Conservation (phyloP, 2,888 invertebrate species). For the Aphelenchoides bicaudatus region DNA sequence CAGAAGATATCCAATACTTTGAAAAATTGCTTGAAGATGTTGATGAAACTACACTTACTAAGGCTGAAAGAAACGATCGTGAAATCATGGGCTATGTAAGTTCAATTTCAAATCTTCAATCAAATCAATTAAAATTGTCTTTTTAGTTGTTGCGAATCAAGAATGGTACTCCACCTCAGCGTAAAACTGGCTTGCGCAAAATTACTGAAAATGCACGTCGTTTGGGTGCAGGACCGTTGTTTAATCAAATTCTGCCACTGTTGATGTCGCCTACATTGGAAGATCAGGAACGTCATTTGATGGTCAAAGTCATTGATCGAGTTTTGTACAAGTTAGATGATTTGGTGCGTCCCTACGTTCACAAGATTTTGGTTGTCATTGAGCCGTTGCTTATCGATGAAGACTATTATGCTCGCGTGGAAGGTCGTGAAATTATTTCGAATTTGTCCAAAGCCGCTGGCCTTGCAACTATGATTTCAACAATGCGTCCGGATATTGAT, state of each 20-base stretch:
- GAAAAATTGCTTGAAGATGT: constrained; percentile 96
- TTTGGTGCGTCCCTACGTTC: constrained; percentile 95
- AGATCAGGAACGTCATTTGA: constrained; percentile 95
- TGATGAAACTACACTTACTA: constrained; percentile 77
- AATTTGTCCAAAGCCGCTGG: constrained; percentile 99
- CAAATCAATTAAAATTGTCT: too few relatives aligned
- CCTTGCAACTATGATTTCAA: constrained; percentile 98
- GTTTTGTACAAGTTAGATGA: constrained; percentile 97
- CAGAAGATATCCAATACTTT: constrained; percentile 99
- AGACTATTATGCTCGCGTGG: constrained; percentile 98
- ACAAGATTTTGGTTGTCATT: constrained; percentile 97
- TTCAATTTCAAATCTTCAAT: too few relatives aligned
- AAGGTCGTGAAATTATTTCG: constrained; percentile 91
- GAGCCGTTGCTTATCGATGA: constrained; percentile 97
- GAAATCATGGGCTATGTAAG: constrained; percentile 99
- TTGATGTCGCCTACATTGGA: constrained; percentile 99
- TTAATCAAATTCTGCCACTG: constrained; percentile 95
- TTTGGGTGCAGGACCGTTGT: constrained; percentile 95
- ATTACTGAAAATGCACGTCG: constrained; percentile 98
- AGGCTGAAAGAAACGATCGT: constrained; percentile 94
- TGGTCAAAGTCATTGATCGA: constrained; percentile 91
- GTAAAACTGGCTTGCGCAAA: constrained; percentile 68
- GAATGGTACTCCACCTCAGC: constrained; percentile 98
- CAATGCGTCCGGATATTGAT: constrained; percentile 99
- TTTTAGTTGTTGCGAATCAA: constrained; percentile 96